Evolutionary conservation across 2,797 vertebrate species (phyloP).

Genomic region (Eupleurogrammus muticus): DNA sequence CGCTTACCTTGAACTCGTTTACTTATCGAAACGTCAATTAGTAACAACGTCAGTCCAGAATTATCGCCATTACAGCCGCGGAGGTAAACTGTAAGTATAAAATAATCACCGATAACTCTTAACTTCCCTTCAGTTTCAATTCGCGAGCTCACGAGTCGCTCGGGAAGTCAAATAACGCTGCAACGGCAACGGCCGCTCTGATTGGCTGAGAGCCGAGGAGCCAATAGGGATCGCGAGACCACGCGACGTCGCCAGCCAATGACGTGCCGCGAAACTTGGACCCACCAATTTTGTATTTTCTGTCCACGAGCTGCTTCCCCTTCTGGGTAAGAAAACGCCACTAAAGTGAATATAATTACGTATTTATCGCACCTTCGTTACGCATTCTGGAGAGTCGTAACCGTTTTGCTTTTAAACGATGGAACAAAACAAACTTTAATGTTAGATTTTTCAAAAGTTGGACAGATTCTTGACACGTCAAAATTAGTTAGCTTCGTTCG

Average conservation of each 20-base stretch:
- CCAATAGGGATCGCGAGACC: slow-evolving; percentile 70
- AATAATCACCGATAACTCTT: neutral
- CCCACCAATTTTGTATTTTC: slow-evolving; percentile 79
- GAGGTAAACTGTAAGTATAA: neutral
- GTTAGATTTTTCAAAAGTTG: accelerated
- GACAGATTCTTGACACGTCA: neutral
- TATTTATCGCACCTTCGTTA: accelerated
- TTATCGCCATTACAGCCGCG: neutral
- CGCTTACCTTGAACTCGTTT: slow-evolving; percentile 51
- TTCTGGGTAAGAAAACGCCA: slow-evolving; percentile 61
- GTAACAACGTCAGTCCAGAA: neutral
- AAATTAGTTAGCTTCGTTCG: slow-evolving; percentile 25
- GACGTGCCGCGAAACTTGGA: neutral
- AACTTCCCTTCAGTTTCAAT: neutral
- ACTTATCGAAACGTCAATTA: neutral
- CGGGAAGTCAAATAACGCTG: slow-evolving; percentile 85
- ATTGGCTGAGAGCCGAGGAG: slow-evolving; percentile 68
- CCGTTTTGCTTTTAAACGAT: neutral
- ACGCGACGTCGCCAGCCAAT: slow-evolving; percentile 69
- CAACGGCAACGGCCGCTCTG: slow-evolving; percentile 54
- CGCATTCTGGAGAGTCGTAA: accelerated
- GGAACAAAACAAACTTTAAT: neutral
- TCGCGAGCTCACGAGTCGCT: slow-evolving; percentile 26
- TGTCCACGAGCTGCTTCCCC: slow-evolving; percentile 28
- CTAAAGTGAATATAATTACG: neutral